Conservation (phyloP, 2,113 vertebrate genomes). For the rat (Rattus norvegicus) region GRCr8 NC_086022.1:14537501-14538000, state of each 20-base stretch:
- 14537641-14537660: not conserved
- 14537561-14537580: not conserved
- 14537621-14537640: not conserved
- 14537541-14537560: conserved; percentile 14
- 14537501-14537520: not conserved
- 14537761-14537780: not conserved
- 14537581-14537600: conserved; percentile 20
- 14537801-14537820: conserved; percentile 23
- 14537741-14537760: conserved; percentile 31
- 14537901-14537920: not conserved
- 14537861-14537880: not conserved
- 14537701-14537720: not conserved
- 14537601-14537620: not conserved
- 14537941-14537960: conserved; percentile 13
- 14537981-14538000: not conserved
- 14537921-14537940: conserved; percentile 8
- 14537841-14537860: conserved; percentile 7
- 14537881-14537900: not conserved
- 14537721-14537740: conserved; percentile 54
- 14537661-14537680: not conserved
- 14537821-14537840: conserved; percentile 30
- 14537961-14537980: not conserved
- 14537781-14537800: conserved; percentile 31
- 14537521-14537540: not conserved
- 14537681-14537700: not conserved